Conservation (phyloP, 2,113 vertebrate species). For the Ia io region DNA sequence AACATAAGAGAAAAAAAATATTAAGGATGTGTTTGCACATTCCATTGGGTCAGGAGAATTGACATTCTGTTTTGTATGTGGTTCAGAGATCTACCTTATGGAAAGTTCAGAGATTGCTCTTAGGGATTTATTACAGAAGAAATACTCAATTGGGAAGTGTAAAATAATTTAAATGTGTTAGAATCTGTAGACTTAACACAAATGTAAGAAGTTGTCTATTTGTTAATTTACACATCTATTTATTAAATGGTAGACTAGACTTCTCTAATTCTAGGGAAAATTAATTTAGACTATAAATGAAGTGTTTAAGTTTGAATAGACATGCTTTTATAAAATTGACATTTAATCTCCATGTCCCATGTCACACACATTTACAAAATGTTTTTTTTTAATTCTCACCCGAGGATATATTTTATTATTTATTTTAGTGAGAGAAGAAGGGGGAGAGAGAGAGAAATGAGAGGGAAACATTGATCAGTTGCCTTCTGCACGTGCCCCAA, state of each 20-base stretch:
- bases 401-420: not conserved
- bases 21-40: slow-evolving; percentile 1
- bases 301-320: slow-evolving; percentile 11
- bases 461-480: not conserved
- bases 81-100: not conserved
- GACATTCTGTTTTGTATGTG: slow-evolving; percentile 3
- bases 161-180: slow-evolving; percentile 33
- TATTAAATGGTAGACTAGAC: not conserved
- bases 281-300: not conserved
- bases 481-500: not conserved
- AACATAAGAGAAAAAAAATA: not conserved
- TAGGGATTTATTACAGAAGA: slow-evolving; percentile 4
- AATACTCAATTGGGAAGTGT: not conserved
- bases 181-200: not conserved
- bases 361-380: not conserved
- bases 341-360: not conserved
- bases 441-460: not conserved
- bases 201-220: not conserved
- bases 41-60: not conserved
- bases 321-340: not conserved
- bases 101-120: not conserved
- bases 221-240: not conserved
- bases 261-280: not conserved
- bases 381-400: not conserved
- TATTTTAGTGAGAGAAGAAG: not conserved